These are phyloP conservation scores for Saguinus midas DNA, from an alignment of 2,113 vertebrate genomes.

Conservation along the genomic window DNA sequence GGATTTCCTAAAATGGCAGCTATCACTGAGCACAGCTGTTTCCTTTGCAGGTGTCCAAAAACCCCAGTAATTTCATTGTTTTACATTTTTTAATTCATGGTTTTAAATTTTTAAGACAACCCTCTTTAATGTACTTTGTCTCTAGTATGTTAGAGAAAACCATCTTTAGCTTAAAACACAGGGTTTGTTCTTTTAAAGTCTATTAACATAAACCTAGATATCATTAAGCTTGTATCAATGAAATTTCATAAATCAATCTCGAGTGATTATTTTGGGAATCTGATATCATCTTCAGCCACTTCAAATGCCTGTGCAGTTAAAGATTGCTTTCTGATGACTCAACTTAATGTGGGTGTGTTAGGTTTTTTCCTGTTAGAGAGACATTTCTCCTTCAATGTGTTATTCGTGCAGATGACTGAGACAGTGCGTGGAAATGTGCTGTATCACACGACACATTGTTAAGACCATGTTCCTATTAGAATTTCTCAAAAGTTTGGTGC, in stretches of 20 bases:
- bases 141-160: neutral
- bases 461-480: neutral
- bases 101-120: slow-evolving; percentile 4
- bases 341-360: neutral
- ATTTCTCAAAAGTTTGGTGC: neutral
- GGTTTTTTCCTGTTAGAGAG: neutral
- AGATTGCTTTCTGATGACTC: neutral
- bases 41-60: slow-evolving; percentile 53
- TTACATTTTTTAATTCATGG: neutral
- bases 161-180: neutral
- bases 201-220: neutral
- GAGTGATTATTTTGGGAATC: neutral
- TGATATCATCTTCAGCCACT: slow-evolving; percentile 36
- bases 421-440: neutral
- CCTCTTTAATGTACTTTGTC: neutral
- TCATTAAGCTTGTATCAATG: neutral
- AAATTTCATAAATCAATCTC: neutral
- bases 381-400: neutral
- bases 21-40: neutral
- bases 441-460: neutral
- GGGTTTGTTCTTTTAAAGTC: neutral
- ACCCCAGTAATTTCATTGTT: neutral
- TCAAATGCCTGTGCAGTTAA: neutral
- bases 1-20: slow-evolving; percentile 53
- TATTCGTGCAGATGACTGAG: neutral